These are phyloP conservation scores for Danio tinwini DNA, from an alignment of 2,797 vertebrate species.

Conservation along the genomic window DNA sequence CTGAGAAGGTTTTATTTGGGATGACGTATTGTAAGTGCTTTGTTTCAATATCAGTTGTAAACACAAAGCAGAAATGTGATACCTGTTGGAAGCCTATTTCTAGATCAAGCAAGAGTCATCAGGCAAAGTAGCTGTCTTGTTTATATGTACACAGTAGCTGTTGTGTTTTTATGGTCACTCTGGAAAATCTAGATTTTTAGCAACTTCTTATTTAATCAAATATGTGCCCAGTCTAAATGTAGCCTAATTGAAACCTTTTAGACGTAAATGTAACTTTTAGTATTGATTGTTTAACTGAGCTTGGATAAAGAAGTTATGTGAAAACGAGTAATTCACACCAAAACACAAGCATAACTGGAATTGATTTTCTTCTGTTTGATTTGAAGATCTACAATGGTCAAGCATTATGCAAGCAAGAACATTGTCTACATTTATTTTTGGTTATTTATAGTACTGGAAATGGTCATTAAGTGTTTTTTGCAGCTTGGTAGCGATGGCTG, in stretches of 20 bases:
- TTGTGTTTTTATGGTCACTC: neutral
- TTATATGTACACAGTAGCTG: neutral
- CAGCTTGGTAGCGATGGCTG: no score
- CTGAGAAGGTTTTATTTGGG: neutral
- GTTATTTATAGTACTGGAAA: neutral
- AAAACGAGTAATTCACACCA: no score
- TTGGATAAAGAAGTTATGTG: neutral
- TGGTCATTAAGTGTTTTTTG: neutral
- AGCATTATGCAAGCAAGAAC: neutral
- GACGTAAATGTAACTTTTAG: neutral
- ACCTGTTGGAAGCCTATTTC: constrained; percentile 56
- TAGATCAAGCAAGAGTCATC: constrained; percentile 25
- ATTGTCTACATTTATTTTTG: neutral
- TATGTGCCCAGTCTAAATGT: constrained; percentile 27
- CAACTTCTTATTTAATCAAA: neutral
- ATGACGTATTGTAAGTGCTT: neutral
- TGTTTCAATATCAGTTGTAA: constrained; percentile 24
- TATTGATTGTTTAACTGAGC: neutral
- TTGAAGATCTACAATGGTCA: no score
- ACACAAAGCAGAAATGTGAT: constrained; percentile 55
- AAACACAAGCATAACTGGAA: no score
- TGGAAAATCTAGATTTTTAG: no score
- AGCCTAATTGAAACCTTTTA: constrained; percentile 5
- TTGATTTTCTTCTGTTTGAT: neutral
- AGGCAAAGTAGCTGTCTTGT: constrained; percentile 3